phyloP scores from a whole-genome alignment of 2,113 vertebrate species.

The Odontesthes bonariensis region DNA sequence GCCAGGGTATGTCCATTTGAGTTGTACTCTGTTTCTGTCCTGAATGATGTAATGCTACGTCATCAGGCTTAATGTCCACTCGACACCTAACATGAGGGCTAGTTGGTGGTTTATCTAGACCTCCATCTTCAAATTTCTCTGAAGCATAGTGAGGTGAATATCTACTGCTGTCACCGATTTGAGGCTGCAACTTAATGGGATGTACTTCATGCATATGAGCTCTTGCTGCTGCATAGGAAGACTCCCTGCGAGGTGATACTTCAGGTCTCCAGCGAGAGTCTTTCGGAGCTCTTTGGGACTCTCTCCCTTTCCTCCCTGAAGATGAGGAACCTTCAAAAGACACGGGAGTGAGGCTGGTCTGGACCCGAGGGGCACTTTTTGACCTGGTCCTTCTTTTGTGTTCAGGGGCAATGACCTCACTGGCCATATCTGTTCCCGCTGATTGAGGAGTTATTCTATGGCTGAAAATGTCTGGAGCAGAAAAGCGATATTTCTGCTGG shows the following conservation, averaged over 20 bases:
- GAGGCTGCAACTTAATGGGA: constrained; percentile 94
- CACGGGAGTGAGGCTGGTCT: constrained; percentile 85
- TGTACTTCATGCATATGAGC: constrained; percentile 90
- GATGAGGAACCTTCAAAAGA: constrained; percentile 83
- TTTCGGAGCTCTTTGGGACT: constrained; percentile 80
- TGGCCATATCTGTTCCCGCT: constrained; percentile 71
- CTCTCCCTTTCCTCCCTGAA: constrained; percentile 84
- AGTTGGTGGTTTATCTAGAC: constrained; percentile 78
- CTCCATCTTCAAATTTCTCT: constrained; percentile 84
- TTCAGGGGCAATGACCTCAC: constrained; percentile 76
- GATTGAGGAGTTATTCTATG: constrained; percentile 74
- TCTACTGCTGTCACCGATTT: constrained; percentile 86
- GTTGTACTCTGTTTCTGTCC: constrained; percentile 74
- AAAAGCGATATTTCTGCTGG: constrained; percentile 84
- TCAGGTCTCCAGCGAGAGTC: constrained; percentile 83
- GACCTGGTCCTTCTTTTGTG: constrained; percentile 89
- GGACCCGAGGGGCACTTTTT: constrained; percentile 90
- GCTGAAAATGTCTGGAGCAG: constrained; percentile 80
- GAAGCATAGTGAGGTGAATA: constrained; percentile 88
- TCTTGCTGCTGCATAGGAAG: constrained; percentile 80
- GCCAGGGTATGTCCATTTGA: constrained; percentile 83
- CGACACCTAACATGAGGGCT: constrained; percentile 94
- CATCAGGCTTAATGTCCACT: constrained; percentile 94
- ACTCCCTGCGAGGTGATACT: constrained; percentile 86
- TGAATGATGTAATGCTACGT: constrained; percentile 85